These are phyloP conservation scores for Lasioglossum calceatum DNA, from an alignment of 2,888 invertebrate species.

Conservation along the genomic window DNA sequence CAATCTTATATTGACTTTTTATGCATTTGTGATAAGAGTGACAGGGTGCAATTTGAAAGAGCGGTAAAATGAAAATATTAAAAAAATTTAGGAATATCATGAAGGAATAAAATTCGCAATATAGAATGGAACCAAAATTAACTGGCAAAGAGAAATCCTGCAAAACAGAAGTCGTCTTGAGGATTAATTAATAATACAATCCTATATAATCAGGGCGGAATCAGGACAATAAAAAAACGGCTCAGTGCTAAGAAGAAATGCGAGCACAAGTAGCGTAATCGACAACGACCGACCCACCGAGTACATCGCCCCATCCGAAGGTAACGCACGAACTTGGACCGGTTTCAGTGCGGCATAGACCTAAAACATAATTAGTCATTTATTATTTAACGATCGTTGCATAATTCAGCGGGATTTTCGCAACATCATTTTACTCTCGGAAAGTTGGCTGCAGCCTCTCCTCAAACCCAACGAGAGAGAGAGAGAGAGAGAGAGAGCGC, in stretches of 20 bases:
- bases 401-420: neutral
- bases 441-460: neutral
- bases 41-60: too few relatives aligned
- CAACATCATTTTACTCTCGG: neutral
- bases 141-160: neutral
- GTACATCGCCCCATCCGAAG: neutral
- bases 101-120: too few relatives aligned
- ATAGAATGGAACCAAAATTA: too few relatives aligned
- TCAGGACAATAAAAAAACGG: neutral
- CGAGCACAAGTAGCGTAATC: neutral
- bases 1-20: too few relatives aligned
- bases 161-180: neutral
- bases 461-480: neutral
- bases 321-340: neutral
- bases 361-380: neutral
- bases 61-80: too few relatives aligned
- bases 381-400: neutral
- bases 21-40: too few relatives aligned
- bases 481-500: neutral
- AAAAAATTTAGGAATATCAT: too few relatives aligned
- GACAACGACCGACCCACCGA: neutral
- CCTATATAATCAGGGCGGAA: neutral
- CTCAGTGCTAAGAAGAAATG: neutral
- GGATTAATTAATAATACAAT: neutral
- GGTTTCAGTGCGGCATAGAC: neutral